A percentile compares a stretch with the other conserved stretches of the same genome.
These are phyloP conservation scores for Phocoena phocoena DNA, from an alignment of 2,113 vertebrate species.

Conservation along the genomic window DNA sequence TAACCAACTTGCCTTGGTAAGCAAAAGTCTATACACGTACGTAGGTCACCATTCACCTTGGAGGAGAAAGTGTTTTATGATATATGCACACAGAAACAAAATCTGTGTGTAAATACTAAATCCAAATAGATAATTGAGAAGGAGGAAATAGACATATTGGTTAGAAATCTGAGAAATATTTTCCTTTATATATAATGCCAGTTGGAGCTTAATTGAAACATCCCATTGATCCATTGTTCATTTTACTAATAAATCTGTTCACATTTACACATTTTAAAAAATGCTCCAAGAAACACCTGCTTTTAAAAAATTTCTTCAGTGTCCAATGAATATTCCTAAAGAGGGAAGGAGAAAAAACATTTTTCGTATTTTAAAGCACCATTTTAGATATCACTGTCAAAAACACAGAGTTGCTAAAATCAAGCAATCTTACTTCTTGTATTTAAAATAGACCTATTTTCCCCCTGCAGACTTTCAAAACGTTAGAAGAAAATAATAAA, in stretches of 20 bases:
- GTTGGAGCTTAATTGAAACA: constrained; percentile 45
- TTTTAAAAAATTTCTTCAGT: constrained; percentile 18
- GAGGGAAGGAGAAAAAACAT: neutral
- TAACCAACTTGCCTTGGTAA: neutral
- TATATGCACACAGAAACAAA: neutral
- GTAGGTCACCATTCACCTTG: neutral
- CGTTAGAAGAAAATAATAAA: neutral
- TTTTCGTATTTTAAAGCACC: constrained; percentile 58
- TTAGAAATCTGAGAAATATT: constrained; percentile 60
- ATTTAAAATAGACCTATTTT: constrained; percentile 58
- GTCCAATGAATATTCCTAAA: constrained; percentile 59
- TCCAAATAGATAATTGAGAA: constrained; percentile 40
- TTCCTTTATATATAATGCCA: constrained; percentile 40
- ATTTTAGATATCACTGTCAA: constrained; percentile 65
- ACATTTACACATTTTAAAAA: constrained; percentile 13
- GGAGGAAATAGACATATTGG: constrained; percentile 23
- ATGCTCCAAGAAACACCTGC: constrained; percentile 11
- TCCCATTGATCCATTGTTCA: neutral
- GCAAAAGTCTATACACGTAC: neutral
- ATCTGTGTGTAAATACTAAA: constrained; percentile 11
- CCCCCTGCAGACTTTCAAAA: constrained; percentile 61
- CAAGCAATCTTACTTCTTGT: constrained; percentile 51
- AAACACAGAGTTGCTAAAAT: constrained; percentile 57
- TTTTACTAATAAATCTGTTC: constrained; percentile 58
- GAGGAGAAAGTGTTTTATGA: constrained; percentile 30